Evolutionary conservation across 2,113 vertebrate species (phyloP), one percentile per base, ranked within the genome.

Genomic region (Oryzias javanicus): DNA sequence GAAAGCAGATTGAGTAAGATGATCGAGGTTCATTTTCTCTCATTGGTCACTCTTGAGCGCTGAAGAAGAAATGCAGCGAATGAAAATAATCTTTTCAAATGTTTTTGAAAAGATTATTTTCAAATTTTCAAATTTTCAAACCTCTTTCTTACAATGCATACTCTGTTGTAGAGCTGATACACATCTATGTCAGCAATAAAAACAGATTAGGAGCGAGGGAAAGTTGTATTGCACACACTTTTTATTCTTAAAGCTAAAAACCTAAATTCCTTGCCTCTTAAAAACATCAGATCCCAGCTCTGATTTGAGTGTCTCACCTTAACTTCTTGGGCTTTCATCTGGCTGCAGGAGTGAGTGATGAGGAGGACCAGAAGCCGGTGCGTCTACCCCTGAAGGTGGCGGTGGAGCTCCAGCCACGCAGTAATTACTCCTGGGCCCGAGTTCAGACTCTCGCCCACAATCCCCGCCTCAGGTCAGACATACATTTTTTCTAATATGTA

Each of bases 281-380:
- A 56, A 71, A 69, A 50, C 4, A 27, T 19, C 25, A 71, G 1
- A 42, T 62, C 35, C 7, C 25, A 20, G 16, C 15, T 27, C 5
- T 27, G 25, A 27, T 27, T 27, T 27, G 25, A 5, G 25, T 4
- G 25, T 27, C 25, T 45, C 15, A 42, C 27, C 44, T 16, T 41
- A 19, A 18, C 62, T 24, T 41, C 12, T 1, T 48, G 4, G 50
- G 17, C 55, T n/a, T 46, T 29, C 3, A 0, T 67, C 25, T 69
- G 25, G 14, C 52, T 70, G 4, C 67, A 99, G 97, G 97, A 6
- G 84, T 97, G 49, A 99, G 97, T 79, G 97, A 99, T 27, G 97
- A 99, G 72, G 97, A 98, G 78, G 97, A 99, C 87, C 97, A 98
- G 90, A 98, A 98, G 78, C 96, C 96, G 0, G 96, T 98, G 46